Base-by-base conservation (phyloP, 2,113 vertebrate genomes). In the Craseonycteris thonglongyai region DNA sequence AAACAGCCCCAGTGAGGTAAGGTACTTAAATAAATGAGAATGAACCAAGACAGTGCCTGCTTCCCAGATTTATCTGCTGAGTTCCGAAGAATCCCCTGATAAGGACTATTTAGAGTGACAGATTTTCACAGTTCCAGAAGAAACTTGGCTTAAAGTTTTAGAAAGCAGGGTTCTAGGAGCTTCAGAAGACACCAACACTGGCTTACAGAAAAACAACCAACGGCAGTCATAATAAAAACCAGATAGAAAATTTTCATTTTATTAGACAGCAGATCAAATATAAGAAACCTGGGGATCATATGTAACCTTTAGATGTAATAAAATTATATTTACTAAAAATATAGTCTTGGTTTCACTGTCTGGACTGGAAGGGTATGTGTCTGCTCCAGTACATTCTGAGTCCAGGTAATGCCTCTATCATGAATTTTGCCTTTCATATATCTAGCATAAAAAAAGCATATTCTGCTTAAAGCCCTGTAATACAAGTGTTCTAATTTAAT, bases 401-500 rank as follows among this genome's bases (percentile, higher is more conserved):
- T 42, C 14, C 21, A 91, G 47, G 35, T 85, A 97, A 78, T 97
- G 88, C 96, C 97, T 98, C 96, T 98, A 97, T 97, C 96, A 97
- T 96, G 97, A 98, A 97, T 97, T 97, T 95, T 97, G 80, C 92
- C 90, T 97, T 98, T 97, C 96, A 97, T 94, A 98, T 97, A 97
- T 97, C 94, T 72, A 98, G 81, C 96, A 97, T 95, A 93, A 96
- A 97, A 97, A 98, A 97, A 96, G 87, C 95, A 90, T 97, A 97
- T 95, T 96, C 65, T 97, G 97, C 98, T 97, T 98, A 94, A 97
- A 98, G 97, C 98, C 97, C 96, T 98, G 96, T 97, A 97, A 98
- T 98, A 98, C 97, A 98, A 98, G 98, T 98, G 98, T 98, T 98
- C 97, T 97, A 98, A 98, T 98, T 98, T 98, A 97, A 98, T 98